Evolutionary conservation across 2,888 invertebrate genomes (phyloP), one percentile per base, ranked within the genome.

Genomic region (Chloromyia formosa): DNA sequence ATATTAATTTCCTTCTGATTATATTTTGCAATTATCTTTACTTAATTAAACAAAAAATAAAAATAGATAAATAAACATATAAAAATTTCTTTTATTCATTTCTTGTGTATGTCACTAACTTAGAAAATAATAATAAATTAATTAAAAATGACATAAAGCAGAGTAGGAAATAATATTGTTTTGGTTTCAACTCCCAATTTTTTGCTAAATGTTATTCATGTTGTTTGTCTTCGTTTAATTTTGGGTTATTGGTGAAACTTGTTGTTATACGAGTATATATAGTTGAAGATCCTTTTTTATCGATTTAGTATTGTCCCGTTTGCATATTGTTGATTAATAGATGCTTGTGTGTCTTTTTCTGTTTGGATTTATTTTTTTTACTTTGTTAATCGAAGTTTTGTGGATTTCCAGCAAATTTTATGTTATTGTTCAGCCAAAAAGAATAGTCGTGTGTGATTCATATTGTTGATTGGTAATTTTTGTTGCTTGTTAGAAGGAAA

Each of bases 201-300:
- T 75, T 54, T 78, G 77, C 78, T 66, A 73, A 78, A 40, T 66
- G 75, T 76, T 75, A 72, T 77, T 76, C 78, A 79, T 75, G 35
- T 40, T 27, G 72, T 35, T 35, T 35, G 27, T 73, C 27, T 66
- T 74, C 27, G 56, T 60, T 27, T 74, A 35, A 75, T 64, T 75
- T 49, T 42, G 72, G 69, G 75, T 73, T 78, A 73, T 84, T 86
- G 86, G 86, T 86, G 84, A 85, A 84, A 84, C 83, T 86, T 83
- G 84, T 83, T 84, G 84, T 84, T 85, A 84, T 84, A 84, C 84
- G 7, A 35, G 7, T 35, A 35, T 35, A 35, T 35, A 35, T 35
- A 35, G 27, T 35, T 35, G 27, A 35, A 35, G 7, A 35, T 35
- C 27, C 27, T 35, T 35, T 35, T 7, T 7, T 35, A n/a, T n/a